Evolutionary conservation across 1,140 invertebrate genomes (phyloP).

Genomic region (Drosophila kohkoa): DNA sequence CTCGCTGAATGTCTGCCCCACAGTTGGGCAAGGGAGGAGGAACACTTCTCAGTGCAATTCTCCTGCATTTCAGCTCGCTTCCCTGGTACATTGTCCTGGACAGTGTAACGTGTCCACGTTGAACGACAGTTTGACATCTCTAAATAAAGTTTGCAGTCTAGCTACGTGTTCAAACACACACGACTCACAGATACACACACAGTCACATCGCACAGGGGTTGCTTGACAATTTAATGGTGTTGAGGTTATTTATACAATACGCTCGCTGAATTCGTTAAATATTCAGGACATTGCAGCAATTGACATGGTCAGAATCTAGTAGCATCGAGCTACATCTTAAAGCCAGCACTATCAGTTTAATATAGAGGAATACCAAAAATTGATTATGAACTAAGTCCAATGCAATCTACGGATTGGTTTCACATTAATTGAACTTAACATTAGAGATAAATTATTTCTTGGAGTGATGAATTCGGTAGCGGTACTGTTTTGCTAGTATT

Average conservation of each 20-base stretch:
- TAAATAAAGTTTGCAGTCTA: conserved; percentile 80
- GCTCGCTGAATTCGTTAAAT: conserved; percentile 66
- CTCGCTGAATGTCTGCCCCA: conserved; percentile 39
- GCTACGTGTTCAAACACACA: conserved; percentile 48
- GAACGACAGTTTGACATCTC: conserved; percentile 81
- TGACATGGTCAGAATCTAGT: conserved; percentile 41
- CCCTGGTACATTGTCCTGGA: conserved; percentile 7
- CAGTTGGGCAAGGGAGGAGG: not conserved
- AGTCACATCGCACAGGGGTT: conserved; percentile 14
- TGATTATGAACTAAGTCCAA: too few relatives aligned
- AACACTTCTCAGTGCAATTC: not conserved
- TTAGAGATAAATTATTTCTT: too few relatives aligned
- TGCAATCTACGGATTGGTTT: too few relatives aligned
- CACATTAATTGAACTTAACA: too few relatives aligned
- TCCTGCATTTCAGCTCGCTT: not conserved
- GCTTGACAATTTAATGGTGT: conserved; percentile 82
- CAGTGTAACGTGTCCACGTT: conserved; percentile 61
- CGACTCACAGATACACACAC: conserved; percentile 5
- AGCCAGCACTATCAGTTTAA: not conserved
- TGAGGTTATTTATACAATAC: conserved; percentile 82
- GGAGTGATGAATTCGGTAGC: too few relatives aligned
- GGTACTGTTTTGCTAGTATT: too few relatives aligned
- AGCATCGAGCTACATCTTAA: conserved; percentile 15
- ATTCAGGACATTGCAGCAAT: conserved; percentile 68
- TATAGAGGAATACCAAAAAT: not conserved